Evolutionary conservation across 2,113 vertebrate genomes (phyloP).

Genomic region (Columbina picui): DNA sequence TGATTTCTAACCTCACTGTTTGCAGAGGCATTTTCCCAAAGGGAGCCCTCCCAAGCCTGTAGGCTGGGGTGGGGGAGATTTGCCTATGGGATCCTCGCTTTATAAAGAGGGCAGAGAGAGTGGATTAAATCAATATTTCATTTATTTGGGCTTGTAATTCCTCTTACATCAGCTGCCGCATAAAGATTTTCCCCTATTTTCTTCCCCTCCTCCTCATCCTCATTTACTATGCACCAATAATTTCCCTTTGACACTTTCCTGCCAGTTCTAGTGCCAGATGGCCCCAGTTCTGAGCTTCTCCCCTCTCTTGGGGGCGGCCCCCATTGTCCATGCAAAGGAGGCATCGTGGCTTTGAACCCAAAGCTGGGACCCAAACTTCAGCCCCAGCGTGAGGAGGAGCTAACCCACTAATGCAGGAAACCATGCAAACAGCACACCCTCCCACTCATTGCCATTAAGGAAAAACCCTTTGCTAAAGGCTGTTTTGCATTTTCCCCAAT

Average conservation of each 20-base stretch:
- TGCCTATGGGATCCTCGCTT: not conserved
- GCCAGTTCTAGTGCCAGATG: constrained; percentile 71
- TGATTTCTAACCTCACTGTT: not conserved
- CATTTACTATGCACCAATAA: constrained; percentile 70
- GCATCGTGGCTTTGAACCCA: constrained; percentile 70
- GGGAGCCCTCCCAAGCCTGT: not conserved
- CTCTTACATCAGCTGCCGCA: constrained; percentile 62
- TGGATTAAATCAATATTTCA: constrained; percentile 67
- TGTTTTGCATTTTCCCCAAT: constrained; percentile 69
- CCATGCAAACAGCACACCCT: constrained; percentile 68
- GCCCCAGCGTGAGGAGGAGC: constrained; percentile 29
- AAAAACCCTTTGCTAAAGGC: constrained; percentile 42
- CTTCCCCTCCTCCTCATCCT: constrained; percentile 56
- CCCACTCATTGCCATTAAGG: constrained; percentile 48
- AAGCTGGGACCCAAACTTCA: constrained; percentile 62
- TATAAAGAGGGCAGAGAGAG: constrained; percentile 51
- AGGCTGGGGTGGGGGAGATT: not conserved
- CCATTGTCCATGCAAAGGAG: constrained; percentile 72
- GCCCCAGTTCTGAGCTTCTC: constrained; percentile 63
- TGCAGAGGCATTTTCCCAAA: not conserved
- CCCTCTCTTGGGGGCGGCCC: constrained; percentile 62
- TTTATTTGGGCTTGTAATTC: constrained; percentile 67
- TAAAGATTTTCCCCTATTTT: constrained; percentile 34
- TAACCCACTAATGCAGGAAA: constrained; percentile 43
- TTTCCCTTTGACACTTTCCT: constrained; percentile 69